A percentile compares a stretch with the other conserved stretches of the same genome.
Evolutionary conservation across 1,140 invertebrate genomes (phyloP).

Genomic region (Trypoxylus dichotomus): DNA sequence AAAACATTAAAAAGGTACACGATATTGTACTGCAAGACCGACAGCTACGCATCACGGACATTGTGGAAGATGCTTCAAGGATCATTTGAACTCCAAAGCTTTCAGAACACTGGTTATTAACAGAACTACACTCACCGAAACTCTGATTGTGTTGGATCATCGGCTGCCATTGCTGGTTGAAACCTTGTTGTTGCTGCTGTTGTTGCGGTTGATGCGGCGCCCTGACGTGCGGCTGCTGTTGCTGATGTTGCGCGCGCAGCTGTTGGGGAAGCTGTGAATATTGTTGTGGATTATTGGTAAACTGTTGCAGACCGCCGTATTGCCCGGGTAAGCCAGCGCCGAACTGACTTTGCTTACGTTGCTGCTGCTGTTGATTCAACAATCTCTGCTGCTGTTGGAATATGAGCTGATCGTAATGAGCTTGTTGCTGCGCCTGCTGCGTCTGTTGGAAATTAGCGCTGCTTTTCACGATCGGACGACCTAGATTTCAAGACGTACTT

Average conservation of each 20-base stretch:
- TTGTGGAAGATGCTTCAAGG: too few relatives aligned
- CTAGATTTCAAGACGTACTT: slow-evolving; percentile 46
- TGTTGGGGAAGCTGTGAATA: slow-evolving; percentile 48
- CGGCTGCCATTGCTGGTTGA: slow-evolving; percentile 41
- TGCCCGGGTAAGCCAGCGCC: neutral
- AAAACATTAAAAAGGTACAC: too few relatives aligned
- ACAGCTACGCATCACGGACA: too few relatives aligned
- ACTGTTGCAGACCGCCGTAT: slow-evolving; percentile 21
- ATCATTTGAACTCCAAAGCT: too few relatives aligned
- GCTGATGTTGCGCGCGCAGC: slow-evolving; percentile 49
- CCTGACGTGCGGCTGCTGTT: slow-evolving; percentile 32
- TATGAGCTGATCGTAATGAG: slow-evolving; percentile 46
- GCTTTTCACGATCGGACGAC: slow-evolving; percentile 58
- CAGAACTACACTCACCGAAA: slow-evolving; percentile 34
- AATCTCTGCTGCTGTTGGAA: slow-evolving; percentile 48
- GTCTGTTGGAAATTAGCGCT: slow-evolving; percentile 43
- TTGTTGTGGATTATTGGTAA: slow-evolving; percentile 45
- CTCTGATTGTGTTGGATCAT: slow-evolving; percentile 37
- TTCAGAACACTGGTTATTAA: too few relatives aligned
- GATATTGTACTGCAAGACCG: too few relatives aligned
- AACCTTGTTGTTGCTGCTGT: slow-evolving; percentile 34
- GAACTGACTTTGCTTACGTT: slow-evolving; percentile 23
- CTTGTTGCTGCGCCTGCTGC: slow-evolving; percentile 29
- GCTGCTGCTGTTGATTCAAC: slow-evolving; percentile 21
- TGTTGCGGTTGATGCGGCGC: slow-evolving; percentile 38